A percentile compares a stretch with the other conserved stretches of the same genome.
These are phyloP conservation scores for Hydrotaea diabolus DNA, from an alignment of 2,888 invertebrate genomes.

Conservation along the genomic window DNA sequence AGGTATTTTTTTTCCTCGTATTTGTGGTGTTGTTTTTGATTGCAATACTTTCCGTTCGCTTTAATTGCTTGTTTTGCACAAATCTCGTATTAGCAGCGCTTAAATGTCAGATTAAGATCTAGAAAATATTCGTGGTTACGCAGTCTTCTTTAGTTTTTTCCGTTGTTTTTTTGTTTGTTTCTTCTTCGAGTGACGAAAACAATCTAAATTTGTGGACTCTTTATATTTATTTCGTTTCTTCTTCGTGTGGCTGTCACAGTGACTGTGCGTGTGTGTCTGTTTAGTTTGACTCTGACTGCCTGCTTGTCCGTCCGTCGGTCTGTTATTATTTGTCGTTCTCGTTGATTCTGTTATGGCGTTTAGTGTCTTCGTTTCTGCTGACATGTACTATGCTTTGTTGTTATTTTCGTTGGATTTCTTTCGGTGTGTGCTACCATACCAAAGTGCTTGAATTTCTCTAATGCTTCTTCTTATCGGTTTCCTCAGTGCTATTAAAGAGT, in stretches of 20 bases:
- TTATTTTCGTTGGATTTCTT: conserved; percentile 45
- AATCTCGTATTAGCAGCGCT: background rate
- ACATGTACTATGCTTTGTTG: conserved; percentile 31
- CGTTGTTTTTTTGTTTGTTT: conserved; percentile 27
- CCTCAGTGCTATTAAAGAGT: too few species aligned
- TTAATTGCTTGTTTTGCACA: background rate
- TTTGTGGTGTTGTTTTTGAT: too few species aligned
- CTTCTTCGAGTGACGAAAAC: conserved; percentile 11
- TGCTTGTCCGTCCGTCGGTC: too few species aligned
- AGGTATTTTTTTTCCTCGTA: conserved; percentile 30
- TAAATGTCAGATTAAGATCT: conserved; percentile 8
- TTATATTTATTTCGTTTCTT: background rate
- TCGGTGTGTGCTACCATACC: conserved; percentile 45
- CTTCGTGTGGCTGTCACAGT: conserved; percentile 20
- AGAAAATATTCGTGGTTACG: conserved; percentile 12
- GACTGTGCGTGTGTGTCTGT: background rate
- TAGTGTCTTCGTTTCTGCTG: conserved; percentile 6
- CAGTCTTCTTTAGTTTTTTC: conserved; percentile 14
- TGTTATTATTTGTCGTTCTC: conserved; percentile 42
- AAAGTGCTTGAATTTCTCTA: conserved; percentile 41
- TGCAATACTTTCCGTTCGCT: background rate
- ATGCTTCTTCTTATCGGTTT: conserved; percentile 69
- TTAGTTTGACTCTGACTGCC: conserved; percentile 57
- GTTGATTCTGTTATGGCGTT: conserved; percentile 1
- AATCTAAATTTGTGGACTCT: conserved; percentile 24